Evolutionary conservation across 2,113 vertebrate species (phyloP).

Genomic region (Otocyon megalotis): DNA sequence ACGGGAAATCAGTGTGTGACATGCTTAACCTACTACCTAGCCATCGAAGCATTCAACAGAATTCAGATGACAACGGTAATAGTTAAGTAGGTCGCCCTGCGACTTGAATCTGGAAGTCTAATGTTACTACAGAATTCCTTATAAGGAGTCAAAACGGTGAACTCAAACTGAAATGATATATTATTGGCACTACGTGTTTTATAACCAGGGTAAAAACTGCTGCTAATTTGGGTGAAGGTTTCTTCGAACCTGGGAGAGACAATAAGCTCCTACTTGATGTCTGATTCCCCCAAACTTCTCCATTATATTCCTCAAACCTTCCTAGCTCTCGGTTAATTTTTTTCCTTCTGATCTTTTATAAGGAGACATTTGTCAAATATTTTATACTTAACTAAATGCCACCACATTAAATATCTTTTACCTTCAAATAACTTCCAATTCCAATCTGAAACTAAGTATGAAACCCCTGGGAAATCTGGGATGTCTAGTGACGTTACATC

Average conservation of each 20-base stretch:
- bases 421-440: slow-evolving; percentile 40
- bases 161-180: slow-evolving; percentile 45
- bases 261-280: slow-evolving; percentile 34
- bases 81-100: slow-evolving; percentile 15
- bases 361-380: slow-evolving; percentile 45
- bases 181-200: slow-evolving; percentile 48
- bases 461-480: background rate
- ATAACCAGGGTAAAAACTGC: slow-evolving; percentile 45
- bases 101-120: slow-evolving; percentile 46
- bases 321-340: background rate
- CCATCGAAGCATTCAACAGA: slow-evolving; percentile 8
- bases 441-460: background rate
- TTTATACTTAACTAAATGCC: slow-evolving; percentile 16
- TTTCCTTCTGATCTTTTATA: background rate
- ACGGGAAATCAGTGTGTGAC: slow-evolving; percentile 1
- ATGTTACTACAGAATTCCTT: slow-evolving; percentile 57
- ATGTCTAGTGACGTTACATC: background rate
- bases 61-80: slow-evolving; percentile 20
- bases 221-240: slow-evolving; percentile 39
- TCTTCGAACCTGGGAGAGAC: background rate
- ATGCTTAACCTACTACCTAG: background rate
- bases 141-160: slow-evolving; percentile 51
- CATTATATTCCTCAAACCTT: slow-evolving; percentile 43
- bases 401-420: slow-evolving; percentile 40
- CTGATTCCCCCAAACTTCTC: slow-evolving; percentile 8